Evolutionary conservation across 2,888 invertebrate genomes (phyloP).

Genomic region (Aromia moschata): DNA sequence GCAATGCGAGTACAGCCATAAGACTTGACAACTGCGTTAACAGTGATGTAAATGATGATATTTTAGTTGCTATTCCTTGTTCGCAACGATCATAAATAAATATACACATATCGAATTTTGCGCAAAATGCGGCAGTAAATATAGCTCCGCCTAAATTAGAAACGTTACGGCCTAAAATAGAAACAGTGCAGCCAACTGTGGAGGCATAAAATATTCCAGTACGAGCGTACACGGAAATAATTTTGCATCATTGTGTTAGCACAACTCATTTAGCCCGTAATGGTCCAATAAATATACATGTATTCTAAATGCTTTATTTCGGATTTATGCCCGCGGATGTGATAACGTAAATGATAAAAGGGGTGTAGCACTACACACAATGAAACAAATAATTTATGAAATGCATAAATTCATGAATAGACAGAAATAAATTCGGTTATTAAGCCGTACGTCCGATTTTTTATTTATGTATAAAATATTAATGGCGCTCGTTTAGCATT

Average conservation of each 20-base stretch:
- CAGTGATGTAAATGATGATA: too few species aligned
- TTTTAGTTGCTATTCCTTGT: too few species aligned
- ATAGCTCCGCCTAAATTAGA: not conserved
- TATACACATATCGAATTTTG: too few species aligned
- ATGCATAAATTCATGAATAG: constrained; percentile 12
- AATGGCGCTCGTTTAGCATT: not conserved
- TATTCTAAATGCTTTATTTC: constrained; percentile 9
- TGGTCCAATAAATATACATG: constrained; percentile 7
- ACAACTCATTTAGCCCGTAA: constrained; percentile 5
- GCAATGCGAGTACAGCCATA: too few species aligned
- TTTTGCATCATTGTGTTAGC: not conserved
- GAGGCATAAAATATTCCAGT: not conserved
- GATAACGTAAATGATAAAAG: constrained; percentile 12
- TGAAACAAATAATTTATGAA: constrained; percentile 12
- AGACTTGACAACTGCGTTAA: too few species aligned
- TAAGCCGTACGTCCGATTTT: constrained; percentile 1
- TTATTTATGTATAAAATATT: constrained; percentile 3
- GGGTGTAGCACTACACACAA: not conserved
- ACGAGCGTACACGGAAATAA: constrained; percentile 1
- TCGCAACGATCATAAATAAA: too few species aligned
- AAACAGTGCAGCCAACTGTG: not conserved
- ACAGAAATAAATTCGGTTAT: not conserved
- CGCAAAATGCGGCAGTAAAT: too few species aligned
- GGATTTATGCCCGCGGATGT: not conserved
- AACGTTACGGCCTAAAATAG: not conserved